Conservation (phyloP, 2,888 invertebrate species). For the Apodemia duryi region DNA sequence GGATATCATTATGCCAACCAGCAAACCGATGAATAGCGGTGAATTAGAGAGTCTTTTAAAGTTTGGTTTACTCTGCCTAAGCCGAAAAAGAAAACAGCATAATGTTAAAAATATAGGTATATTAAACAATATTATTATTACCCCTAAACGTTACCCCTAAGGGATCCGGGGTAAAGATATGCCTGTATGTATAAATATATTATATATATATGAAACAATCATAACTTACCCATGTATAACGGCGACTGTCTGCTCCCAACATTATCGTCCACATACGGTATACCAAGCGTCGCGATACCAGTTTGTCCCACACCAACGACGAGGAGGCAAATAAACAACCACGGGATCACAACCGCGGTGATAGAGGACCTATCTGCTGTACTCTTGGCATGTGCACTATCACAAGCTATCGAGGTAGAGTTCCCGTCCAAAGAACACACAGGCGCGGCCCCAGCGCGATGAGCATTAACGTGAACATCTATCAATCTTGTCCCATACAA, state of each 20-base stretch:
- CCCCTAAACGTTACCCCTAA: not conserved
- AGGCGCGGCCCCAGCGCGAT: slow-evolving; percentile 57
- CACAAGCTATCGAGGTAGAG: slow-evolving; percentile 61
- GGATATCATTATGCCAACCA: too few species aligned
- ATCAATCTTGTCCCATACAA: slow-evolving; percentile 88
- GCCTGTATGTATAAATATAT: not conserved
- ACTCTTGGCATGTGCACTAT: slow-evolving; percentile 81
- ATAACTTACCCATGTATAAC: slow-evolving; percentile 89
- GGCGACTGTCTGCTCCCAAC: slow-evolving; percentile 95
- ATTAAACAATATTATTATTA: not conserved
- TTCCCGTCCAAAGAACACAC: slow-evolving; percentile 47
- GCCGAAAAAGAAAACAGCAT: too few species aligned
- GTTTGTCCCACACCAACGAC: slow-evolving; percentile 96
- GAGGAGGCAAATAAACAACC: slow-evolving; percentile 92
- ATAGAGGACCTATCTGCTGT: slow-evolving; percentile 86
- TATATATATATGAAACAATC: too few species aligned
- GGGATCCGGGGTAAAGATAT: not conserved
- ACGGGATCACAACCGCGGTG: slow-evolving; percentile 89
- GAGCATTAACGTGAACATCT: slow-evolving; percentile 56
- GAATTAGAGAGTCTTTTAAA: too few species aligned
- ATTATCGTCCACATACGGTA: slow-evolving; percentile 96
- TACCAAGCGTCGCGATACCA: slow-evolving; percentile 93
- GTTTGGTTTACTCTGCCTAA: too few species aligned
- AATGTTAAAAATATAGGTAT: too few species aligned
- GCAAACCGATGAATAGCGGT: too few species aligned